Evolutionary conservation across 2,888 invertebrate genomes (phyloP).

Genomic region (Onchidella celtica): DNA sequence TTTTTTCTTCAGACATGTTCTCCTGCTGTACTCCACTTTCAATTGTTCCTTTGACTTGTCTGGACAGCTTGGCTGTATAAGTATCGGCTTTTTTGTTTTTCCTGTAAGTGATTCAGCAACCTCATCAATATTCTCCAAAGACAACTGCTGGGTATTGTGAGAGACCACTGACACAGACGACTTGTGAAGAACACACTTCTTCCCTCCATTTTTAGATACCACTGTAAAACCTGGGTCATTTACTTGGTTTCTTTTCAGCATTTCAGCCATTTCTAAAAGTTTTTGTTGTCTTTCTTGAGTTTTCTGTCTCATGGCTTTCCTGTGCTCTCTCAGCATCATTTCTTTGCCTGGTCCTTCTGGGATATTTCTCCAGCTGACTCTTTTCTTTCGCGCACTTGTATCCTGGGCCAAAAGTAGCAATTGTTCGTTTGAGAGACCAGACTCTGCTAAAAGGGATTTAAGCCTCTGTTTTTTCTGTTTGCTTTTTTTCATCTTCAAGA

Average conservation of each 20-base stretch:
- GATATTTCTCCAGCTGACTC: conserved; percentile 36
- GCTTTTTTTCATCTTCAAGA: conserved; percentile 48
- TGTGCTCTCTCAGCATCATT: conserved; percentile 38
- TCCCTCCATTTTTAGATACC: conserved; percentile 39
- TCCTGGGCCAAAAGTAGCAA: conserved; percentile 36
- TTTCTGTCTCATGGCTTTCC: conserved; percentile 41
- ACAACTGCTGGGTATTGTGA: conserved; percentile 40
- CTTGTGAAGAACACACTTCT: conserved; percentile 41
- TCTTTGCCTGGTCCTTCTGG: conserved; percentile 38
- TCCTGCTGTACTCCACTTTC: conserved; percentile 24
- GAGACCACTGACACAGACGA: conserved; percentile 46
- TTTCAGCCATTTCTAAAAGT: conserved; percentile 48
- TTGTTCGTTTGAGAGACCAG: conserved; percentile 44
- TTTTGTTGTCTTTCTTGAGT: conserved; percentile 45
- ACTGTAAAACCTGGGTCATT: conserved; percentile 41
- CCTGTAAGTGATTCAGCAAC: conserved; percentile 41
- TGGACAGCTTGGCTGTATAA: conserved; percentile 14
- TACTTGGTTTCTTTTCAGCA: conserved; percentile 41
- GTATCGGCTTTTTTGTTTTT: conserved; percentile 27
- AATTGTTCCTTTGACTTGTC: conserved; percentile 42
- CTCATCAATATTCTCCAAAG: conserved; percentile 41
- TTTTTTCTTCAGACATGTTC: conserved; percentile 33
- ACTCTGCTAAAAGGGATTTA: conserved; percentile 35
- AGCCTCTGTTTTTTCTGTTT: conserved; percentile 39
- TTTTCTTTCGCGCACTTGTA: conserved; percentile 7